Evolutionary conservation across 2,113 vertebrate species (phyloP), one percentile per base, ranked within the genome.

Genomic region (Xyrauchen texanus): DNA sequence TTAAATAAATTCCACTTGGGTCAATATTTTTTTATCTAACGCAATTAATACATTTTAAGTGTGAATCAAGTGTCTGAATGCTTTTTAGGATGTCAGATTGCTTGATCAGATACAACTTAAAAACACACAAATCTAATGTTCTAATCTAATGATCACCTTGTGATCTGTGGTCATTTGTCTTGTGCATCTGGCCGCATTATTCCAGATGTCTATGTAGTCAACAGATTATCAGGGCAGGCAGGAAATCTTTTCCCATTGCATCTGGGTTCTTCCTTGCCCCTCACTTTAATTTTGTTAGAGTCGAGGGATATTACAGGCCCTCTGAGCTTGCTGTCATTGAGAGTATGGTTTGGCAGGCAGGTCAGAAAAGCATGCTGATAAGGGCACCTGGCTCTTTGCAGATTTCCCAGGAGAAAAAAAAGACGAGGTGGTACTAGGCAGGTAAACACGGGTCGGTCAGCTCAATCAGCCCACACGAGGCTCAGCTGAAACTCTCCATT

Each of bases 341-440:
- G 90, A 87, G 87, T 69, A 82, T 85, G 73, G 88, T 84, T 85
- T 87, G 85, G 83, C 81, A 76, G 87, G 91, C 45, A 80, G 88
- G 78, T 69, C 51, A 86, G 87, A 87, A 93, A 92, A 82, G 86
- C 88, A 80, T 90, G 88, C 85, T 89, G 91, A 95, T 93, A 93
- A 93, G 91, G 88, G 91, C 87, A 90, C 88, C 84, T 92, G 21
- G 88, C 67, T 86, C 89, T 87, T 81, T 70, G 81, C 88, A 94
- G 93, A 93, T 94, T 95, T 96, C 91, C 91, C 91, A 74, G 74
- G 92, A 91, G 93, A 90, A 88, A 90, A 61, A 72, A 84, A 68
- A 79, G 86, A 80, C 73, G 82, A 87, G 86, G 61, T 83, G 85
- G 76, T 77, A 88, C 86, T 84, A 86, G 78, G 91, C 89, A 92